phyloP scores from a whole-genome alignment of 2,113 vertebrate species.

The Ellobius talpinus region DNA sequence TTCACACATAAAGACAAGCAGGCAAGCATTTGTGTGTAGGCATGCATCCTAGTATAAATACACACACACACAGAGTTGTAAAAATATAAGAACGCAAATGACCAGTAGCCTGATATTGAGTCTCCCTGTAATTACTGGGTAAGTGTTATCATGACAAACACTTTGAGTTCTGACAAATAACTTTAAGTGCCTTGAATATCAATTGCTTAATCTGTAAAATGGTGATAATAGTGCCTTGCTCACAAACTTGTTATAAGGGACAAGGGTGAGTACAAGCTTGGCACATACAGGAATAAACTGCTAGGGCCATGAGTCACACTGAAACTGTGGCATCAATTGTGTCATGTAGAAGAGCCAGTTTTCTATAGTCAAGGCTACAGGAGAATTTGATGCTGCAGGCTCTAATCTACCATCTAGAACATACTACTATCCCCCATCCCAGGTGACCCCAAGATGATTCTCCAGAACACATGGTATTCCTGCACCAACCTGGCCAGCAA shows the following conservation, averaged over 20 bases:
- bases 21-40: not conserved
- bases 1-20: not conserved
- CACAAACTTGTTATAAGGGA: not conserved
- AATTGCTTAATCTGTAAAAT: not conserved
- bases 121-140: not conserved
- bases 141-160: not conserved
- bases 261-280: not conserved
- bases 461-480: not conserved
- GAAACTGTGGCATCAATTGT: not conserved
- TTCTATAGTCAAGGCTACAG: not conserved
- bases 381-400: not conserved
- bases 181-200: not conserved
- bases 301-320: not conserved
- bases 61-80: not conserved
- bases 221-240: not conserved
- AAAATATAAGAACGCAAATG: not conserved
- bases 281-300: not conserved
- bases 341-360: not conserved
- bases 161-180: not conserved
- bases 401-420: not conserved
- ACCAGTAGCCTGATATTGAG: not conserved
- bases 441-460: not conserved
- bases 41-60: not conserved
- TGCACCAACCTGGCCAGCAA: conserved; percentile 94
- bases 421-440: not conserved